These are phyloP conservation scores for Steatocranus sp. DNA, from an alignment of 2,797 vertebrate species.

Conservation along the genomic window DNA sequence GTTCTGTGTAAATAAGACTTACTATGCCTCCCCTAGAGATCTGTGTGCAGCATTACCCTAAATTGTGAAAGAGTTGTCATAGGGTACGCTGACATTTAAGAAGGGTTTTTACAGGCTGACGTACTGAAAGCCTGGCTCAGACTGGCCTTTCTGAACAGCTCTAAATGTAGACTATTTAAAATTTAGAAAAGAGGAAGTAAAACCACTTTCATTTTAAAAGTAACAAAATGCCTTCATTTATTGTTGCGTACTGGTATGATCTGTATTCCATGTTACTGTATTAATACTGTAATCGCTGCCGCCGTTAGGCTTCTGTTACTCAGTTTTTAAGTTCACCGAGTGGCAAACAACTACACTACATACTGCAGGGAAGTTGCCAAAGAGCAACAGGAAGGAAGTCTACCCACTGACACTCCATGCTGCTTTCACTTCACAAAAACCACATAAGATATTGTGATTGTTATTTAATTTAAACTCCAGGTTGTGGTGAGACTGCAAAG, in stretches of 20 bases:
- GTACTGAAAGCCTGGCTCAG: not conserved
- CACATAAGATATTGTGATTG: not conserved
- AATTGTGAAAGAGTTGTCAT: not conserved
- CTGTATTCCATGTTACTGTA: not conserved
- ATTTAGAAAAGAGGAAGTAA: not conserved
- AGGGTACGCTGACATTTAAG: not conserved
- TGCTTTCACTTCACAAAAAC: slow-evolving; percentile 42
- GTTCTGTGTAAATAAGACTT: not conserved
- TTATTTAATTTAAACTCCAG: not conserved
- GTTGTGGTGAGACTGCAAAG: not conserved
- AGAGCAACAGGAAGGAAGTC: slow-evolving; percentile 43
- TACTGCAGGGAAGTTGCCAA: not conserved
- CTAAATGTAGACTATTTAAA: not conserved
- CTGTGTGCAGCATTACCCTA: not conserved
- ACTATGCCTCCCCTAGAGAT: not conserved
- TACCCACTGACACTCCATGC: not conserved
- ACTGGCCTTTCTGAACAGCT: not conserved
- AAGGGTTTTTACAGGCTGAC: not conserved
- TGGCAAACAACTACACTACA: not conserved
- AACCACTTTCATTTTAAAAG: not conserved
- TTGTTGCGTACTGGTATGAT: not conserved
- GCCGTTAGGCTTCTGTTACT: not conserved
- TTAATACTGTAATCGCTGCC: rapidly evolving
- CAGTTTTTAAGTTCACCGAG: not conserved
- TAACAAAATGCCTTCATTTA: not conserved